Evolutionary conservation across 2,888 invertebrate genomes (phyloP).

Genomic region (Molorchus minor): DNA sequence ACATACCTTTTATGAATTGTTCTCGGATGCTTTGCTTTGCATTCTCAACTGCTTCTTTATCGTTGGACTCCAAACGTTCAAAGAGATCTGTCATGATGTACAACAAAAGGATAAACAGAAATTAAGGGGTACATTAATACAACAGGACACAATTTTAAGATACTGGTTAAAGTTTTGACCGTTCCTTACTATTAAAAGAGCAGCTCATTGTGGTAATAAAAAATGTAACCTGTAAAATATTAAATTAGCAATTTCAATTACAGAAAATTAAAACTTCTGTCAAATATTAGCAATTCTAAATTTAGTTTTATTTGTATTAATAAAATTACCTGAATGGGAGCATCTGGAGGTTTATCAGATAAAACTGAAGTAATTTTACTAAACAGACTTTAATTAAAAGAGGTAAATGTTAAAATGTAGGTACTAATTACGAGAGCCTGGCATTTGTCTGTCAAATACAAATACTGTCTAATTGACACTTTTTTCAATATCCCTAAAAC

Average conservation of each 20-base stretch:
- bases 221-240: slow-evolving; percentile 16
- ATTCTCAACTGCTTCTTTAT: slow-evolving; percentile 72
- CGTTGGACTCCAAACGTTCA: slow-evolving; percentile 74
- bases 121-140: slow-evolving; percentile 11
- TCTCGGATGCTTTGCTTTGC: slow-evolving; percentile 75
- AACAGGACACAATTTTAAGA: not conserved
- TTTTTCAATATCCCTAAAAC: slow-evolving; percentile 4
- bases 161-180: not conserved
- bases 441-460: slow-evolving; percentile 29
- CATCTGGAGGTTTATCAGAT: not conserved
- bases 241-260: slow-evolving; percentile 10
- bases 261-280: slow-evolving; percentile 9
- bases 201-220: slow-evolving; percentile 15
- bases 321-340: not conserved
- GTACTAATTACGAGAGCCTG: slow-evolving; percentile 5
- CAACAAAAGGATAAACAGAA: not conserved
- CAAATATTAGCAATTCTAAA: slow-evolving; percentile 1
- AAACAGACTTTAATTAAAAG: not conserved
- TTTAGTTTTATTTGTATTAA: not conserved
- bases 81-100: slow-evolving; percentile 65
- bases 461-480: slow-evolving; percentile 6
- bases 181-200: slow-evolving; percentile 1
- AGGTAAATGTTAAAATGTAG: slow-evolving; percentile 8
- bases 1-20: slow-evolving; percentile 76
- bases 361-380: not conserved